Percentiles rank a stretch among this genome's conserved stretches.
These are phyloP conservation scores for Hirtodrosophila cameraria DNA, from an alignment of 2,888 invertebrate species.

Conservation along the genomic window DNA sequence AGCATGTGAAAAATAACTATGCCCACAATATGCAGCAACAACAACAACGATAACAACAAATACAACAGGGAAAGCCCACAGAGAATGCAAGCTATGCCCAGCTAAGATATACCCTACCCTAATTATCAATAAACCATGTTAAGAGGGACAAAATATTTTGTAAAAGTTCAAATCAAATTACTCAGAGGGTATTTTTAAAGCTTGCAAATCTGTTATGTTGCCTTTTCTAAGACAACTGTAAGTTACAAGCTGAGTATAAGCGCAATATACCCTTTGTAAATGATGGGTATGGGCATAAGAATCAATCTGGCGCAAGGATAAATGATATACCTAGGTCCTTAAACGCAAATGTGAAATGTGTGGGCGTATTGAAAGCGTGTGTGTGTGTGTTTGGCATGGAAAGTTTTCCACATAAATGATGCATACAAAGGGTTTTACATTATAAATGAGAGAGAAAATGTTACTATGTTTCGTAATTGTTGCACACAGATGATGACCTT, in stretches of 20 bases:
- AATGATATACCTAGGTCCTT: constrained; percentile 34
- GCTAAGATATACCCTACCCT: neutral
- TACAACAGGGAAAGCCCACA: neutral
- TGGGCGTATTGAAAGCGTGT: constrained; percentile 7
- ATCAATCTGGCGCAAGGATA: constrained; percentile 76
- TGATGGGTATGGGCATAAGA: constrained; percentile 25
- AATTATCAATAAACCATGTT: too few species aligned
- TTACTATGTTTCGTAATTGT: constrained; percentile 14
- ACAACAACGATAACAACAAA: constrained; percentile 18
- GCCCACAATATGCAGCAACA: constrained; percentile 47
- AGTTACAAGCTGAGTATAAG: neutral
- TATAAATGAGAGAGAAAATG: constrained; percentile 41
- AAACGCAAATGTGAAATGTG: constrained; percentile 23
- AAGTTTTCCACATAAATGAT: constrained; percentile 28
- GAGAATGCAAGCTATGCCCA: neutral
- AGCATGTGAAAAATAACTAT: constrained; percentile 46
- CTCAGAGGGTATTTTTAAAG: too few species aligned
- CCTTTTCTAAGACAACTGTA: too few species aligned
- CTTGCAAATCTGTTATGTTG: too few species aligned
- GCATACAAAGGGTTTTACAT: constrained; percentile 47
- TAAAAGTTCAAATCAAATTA: too few species aligned
- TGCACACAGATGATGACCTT: constrained; percentile 32
- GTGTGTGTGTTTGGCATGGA: constrained; percentile 11
- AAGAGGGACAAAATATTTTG: too few species aligned
- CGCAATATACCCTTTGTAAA: neutral